These are phyloP conservation scores for Crotalus tigris DNA, from an alignment of 2,113 vertebrate genomes.

Conservation along the genomic window DNA sequence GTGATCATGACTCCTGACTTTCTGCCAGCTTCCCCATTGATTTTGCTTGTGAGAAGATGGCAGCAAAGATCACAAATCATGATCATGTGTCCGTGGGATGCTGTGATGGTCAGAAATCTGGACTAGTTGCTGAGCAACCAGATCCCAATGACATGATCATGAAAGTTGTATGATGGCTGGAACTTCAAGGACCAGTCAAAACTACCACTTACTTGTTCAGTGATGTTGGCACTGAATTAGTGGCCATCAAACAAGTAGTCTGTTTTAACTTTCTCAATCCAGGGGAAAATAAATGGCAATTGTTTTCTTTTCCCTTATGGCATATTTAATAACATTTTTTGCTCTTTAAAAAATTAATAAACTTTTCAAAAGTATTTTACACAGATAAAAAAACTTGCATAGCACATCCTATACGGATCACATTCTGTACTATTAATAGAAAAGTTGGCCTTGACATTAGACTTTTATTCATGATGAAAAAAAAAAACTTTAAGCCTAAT, in stretches of 20 bases:
- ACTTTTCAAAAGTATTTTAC: neutral
- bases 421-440: slow-evolving; percentile 7
- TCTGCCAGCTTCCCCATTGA: neutral
- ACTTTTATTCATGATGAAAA: neutral
- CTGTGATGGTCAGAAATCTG: neutral
- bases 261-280: neutral
- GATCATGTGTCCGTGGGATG: neutral
- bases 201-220: neutral
- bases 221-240: neutral
- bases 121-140: neutral
- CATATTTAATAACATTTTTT: slow-evolving; percentile 14
- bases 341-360: neutral
- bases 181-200: neutral
- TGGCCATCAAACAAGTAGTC: neutral
- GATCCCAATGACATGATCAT: neutral
- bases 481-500: neutral
- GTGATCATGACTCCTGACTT: neutral
- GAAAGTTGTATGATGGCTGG: neutral
- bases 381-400: neutral
- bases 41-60: neutral
- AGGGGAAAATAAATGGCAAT: neutral
- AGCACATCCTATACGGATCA: neutral
- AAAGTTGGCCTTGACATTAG: slow-evolving; percentile 36
- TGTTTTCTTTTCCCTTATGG: slow-evolving; percentile 22
- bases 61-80: neutral